Evolutionary conservation across 2,888 invertebrate genomes (phyloP).

Genomic region (Cosmorhoe ocellata): DNA sequence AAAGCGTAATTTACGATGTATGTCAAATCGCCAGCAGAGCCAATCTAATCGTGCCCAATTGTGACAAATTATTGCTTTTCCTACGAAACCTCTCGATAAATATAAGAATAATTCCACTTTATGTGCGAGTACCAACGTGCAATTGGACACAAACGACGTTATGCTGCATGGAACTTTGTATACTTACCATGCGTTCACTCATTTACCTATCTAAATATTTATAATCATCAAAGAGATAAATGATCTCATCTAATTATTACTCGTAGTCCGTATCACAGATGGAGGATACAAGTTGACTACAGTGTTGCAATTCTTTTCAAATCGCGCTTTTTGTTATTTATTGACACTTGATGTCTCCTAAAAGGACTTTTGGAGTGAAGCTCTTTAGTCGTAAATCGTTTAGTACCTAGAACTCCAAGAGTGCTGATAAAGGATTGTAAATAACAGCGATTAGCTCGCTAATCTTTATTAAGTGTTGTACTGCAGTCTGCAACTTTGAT

Average conservation of each 20-base stretch:
- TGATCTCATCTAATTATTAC: no score
- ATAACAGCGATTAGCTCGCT: slow-evolving; percentile 70
- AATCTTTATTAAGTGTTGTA: slow-evolving; percentile 67
- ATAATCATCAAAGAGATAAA: no score
- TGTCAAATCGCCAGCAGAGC: slow-evolving; percentile 78
- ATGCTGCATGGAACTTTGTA: slow-evolving; percentile 57
- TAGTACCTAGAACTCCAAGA: slow-evolving; percentile 58
- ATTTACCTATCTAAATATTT: neutral
- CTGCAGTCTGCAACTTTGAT: slow-evolving; percentile 64
- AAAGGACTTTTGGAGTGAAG: slow-evolving; percentile 64
- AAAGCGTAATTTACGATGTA: slow-evolving; percentile 76
- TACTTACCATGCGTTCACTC: slow-evolving; percentile 41
- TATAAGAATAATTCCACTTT: slow-evolving; percentile 65
- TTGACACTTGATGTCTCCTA: slow-evolving; percentile 77
- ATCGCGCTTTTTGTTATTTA: slow-evolving; percentile 74
- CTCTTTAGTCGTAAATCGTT: slow-evolving; percentile 68
- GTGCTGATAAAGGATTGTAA: slow-evolving; percentile 76
- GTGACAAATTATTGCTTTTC: slow-evolving; percentile 82
- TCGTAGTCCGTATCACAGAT: neutral
- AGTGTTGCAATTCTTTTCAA: slow-evolving; percentile 74
- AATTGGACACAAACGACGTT: slow-evolving; percentile 45
- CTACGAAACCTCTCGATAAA: slow-evolving; percentile 77
- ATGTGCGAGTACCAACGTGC: slow-evolving; percentile 26
- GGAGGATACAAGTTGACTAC: slow-evolving; percentile 40
- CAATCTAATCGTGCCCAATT: slow-evolving; percentile 81